Percentiles rank a stretch among this genome's conserved stretches.
Evolutionary conservation across 2,797 vertebrate species (phyloP).

Genomic region (Cuniculus paca): DNA sequence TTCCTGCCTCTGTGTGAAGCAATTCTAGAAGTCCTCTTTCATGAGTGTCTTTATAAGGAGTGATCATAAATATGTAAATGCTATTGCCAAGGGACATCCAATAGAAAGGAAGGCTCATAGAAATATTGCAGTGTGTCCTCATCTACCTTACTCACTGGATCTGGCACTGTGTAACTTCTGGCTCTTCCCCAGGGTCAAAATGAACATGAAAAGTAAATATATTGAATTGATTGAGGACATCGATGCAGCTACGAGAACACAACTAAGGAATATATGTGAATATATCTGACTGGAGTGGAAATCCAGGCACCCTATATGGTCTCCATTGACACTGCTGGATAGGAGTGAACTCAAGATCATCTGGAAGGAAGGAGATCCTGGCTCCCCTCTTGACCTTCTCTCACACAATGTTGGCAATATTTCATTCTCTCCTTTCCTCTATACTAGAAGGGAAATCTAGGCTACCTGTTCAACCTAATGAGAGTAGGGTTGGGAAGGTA

Average conservation of each 20-base stretch:
- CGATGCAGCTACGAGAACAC: neutral
- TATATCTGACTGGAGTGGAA: neutral
- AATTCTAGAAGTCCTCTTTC: neutral
- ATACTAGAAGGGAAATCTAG: neutral
- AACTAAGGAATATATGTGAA: neutral
- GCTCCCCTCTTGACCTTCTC: neutral
- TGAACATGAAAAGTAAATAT: neutral
- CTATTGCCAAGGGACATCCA: neutral
- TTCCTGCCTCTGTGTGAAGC: neutral
- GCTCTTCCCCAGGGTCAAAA: neutral
- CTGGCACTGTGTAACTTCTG: neutral
- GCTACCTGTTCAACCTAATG: neutral
- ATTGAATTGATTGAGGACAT: neutral
- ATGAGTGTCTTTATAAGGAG: neutral
- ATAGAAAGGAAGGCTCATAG: neutral
- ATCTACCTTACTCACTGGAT: neutral
- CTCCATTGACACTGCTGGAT: neutral
- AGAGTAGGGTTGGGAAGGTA: neutral
- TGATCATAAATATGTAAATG: neutral
- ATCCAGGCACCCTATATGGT: no score
- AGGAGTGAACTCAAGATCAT: neutral
- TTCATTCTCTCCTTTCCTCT: neutral
- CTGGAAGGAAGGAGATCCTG: neutral
- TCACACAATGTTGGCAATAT: neutral
- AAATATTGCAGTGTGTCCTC: neutral